A percentile compares a stretch with the other conserved stretches of the same genome.
These are phyloP conservation scores for Spicauda simplicius DNA, from an alignment of 2,888 invertebrate genomes.

Conservation along the genomic window DNA sequence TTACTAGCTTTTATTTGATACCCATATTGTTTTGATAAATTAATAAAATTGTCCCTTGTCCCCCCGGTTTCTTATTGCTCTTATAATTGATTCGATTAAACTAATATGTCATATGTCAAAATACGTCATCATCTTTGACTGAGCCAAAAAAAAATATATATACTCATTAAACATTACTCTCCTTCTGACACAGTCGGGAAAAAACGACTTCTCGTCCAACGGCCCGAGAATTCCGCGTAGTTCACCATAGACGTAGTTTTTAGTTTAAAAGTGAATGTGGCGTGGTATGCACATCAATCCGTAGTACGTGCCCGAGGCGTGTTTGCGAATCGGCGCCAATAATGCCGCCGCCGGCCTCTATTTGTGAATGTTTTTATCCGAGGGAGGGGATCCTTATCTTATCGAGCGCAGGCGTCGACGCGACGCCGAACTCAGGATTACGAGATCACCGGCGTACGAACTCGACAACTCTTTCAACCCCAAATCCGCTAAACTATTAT, in stretches of 20 bases:
- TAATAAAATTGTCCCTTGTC: too few species aligned
- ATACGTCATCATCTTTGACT: too few species aligned
- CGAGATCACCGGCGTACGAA: slow-evolving; percentile 49
- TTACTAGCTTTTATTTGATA: too few species aligned
- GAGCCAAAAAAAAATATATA: too few species aligned
- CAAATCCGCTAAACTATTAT: slow-evolving; percentile 23
- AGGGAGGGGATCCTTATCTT: slow-evolving; percentile 52
- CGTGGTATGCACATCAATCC: slow-evolving; percentile 54
- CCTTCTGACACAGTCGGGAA: too few species aligned
- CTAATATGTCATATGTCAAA: too few species aligned
- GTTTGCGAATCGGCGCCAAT: slow-evolving; percentile 59
- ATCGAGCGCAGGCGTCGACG: slow-evolving; percentile 57
- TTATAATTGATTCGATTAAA: too few species aligned
- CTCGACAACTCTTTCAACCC: slow-evolving; percentile 26
- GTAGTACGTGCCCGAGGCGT: slow-evolving; percentile 53
- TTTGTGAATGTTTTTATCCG: slow-evolving; percentile 68
- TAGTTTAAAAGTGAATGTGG: slow-evolving; percentile 46
- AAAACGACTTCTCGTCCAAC: too few species aligned
- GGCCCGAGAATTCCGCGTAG: background rate
- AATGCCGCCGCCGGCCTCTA: slow-evolving; percentile 57
- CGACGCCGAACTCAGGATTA: slow-evolving; percentile 51
- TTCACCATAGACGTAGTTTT: background rate
- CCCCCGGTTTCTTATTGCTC: too few species aligned
- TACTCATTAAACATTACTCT: too few species aligned
- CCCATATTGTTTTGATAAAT: too few species aligned